Evolutionary conservation across 2,888 invertebrate species (phyloP).

Genomic region (Hypena proboscidalis): DNA sequence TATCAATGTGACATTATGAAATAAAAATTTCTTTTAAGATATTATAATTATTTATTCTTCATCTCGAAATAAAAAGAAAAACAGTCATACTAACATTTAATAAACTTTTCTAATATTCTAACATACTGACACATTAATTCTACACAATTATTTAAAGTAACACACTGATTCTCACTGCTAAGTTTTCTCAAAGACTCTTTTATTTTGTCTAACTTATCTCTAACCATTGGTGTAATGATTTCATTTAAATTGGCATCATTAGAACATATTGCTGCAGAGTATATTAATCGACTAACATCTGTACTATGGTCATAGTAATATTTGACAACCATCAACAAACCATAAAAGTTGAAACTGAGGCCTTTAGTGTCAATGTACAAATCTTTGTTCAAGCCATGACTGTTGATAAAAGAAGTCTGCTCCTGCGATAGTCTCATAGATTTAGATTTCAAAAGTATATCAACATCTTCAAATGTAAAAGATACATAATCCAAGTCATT

Average conservation of each 20-base stretch:
- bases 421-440: conserved; percentile 78
- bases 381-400: conserved; percentile 85
- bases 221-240: conserved; percentile 69
- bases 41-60: too few species aligned
- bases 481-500: conserved; percentile 89
- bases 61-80: too few species aligned
- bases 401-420: conserved; percentile 87
- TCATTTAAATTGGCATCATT: conserved; percentile 68
- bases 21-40: too few species aligned
- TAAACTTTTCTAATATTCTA: conserved; percentile 79
- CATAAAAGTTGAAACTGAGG: conserved; percentile 88
- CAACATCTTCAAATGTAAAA: conserved; percentile 84
- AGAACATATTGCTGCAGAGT: conserved; percentile 75
- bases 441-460: conserved; percentile 64
- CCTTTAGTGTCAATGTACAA: conserved; percentile 87
- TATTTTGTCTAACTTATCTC: conserved; percentile 58
- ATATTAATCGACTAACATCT: conserved; percentile 74
- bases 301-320: conserved; percentile 70
- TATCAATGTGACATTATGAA: too few species aligned
- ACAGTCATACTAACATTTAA: conserved; percentile 70
- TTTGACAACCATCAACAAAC: conserved; percentile 75
- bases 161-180: conserved; percentile 56
- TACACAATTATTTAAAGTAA: conserved; percentile 74
- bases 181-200: conserved; percentile 63
- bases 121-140: conserved; percentile 78